Base-by-base conservation (phyloP, 2,888 invertebrate species). In the Cryptocheilus praepositus region DNA sequence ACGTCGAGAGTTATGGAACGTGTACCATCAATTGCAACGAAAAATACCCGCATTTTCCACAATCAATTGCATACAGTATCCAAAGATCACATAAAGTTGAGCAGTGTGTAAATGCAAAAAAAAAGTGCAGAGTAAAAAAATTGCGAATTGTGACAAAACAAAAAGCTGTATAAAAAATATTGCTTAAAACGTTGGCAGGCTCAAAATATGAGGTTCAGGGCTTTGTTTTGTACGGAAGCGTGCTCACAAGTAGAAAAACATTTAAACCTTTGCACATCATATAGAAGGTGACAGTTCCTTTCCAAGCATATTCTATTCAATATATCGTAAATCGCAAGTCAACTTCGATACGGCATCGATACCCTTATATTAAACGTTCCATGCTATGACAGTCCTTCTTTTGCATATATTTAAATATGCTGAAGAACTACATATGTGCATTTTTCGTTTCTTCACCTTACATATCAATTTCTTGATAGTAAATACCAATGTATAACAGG, bases 91-190 rank as follows among this genome's bases (percentile, higher is more conserved):
- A 62, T 64, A 70, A 67, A 63, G 66, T 70, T 62, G 63, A 74
- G 64, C 69, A 51, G 64, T 66, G 73, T 81, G 71, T 74, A 64
- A 57, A 67, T 73, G 73, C 60, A 62, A 69, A 66, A 71, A 79
- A n/a, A 3, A 71, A 58, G 78, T 73, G 77, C 75, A 73, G 73
- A 74, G 60, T 68, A 76, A 79, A 78, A n/a, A 67, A 61, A 73
- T 73, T 54, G 77, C 80, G 74, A 74, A 80, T 54, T 76, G 77
- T 83, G 76, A 82, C 80, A 68, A 80, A 85, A 84, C 81, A 82
- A 73, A 81, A 85, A 86, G 85, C 84, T 61, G 75, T 70, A 71
- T 78, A 62, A 77, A 80, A 77, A 71, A 65, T 60, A 70, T 67
- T 54, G 66, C 64, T 64, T 64, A 77, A 77, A 79, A 75, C 69